These are phyloP conservation scores for Teleogryllus oceanicus DNA, from an alignment of 2,888 invertebrate genomes.

Conservation along the genomic window DNA sequence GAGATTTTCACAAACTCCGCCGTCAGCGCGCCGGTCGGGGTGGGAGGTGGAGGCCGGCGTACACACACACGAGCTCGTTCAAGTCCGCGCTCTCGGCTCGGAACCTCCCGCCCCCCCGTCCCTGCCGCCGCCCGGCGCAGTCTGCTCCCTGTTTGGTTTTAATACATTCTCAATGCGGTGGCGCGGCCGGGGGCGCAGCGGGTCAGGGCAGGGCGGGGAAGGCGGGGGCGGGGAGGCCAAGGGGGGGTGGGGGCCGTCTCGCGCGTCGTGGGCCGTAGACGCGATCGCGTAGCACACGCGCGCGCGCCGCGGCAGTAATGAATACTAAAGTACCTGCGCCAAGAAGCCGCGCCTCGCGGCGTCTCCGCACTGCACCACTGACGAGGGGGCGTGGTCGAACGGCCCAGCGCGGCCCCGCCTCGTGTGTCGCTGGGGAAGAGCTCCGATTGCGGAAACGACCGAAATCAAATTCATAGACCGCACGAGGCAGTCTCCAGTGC, in stretches of 20 bases:
- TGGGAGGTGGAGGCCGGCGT: too few species aligned
- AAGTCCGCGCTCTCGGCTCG: too few species aligned
- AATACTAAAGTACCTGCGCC: not conserved
- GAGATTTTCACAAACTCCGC: slow-evolving; percentile 12
- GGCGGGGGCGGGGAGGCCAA: too few species aligned
- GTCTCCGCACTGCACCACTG: not conserved
- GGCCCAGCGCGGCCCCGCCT: too few species aligned
- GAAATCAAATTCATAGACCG: too few species aligned
- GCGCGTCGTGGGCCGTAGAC: not conserved
- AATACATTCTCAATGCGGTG: slow-evolving; percentile 21
- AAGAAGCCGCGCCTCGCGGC: not conserved
- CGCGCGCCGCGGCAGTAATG: not conserved
- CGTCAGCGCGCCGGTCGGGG: not conserved
- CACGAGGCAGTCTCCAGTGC: too few species aligned
- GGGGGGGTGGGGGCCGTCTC: not conserved
- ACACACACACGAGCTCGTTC: too few species aligned
- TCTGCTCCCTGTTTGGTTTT: slow-evolving; percentile 6
- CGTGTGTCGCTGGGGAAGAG: too few species aligned
- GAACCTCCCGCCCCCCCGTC: not conserved
- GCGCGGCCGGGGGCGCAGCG: not conserved
- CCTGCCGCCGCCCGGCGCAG: not conserved
- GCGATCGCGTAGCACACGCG: not conserved
- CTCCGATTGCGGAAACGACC: too few species aligned
- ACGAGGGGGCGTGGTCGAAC: too few species aligned
- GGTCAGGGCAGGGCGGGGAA: too few species aligned